These are phyloP conservation scores for Drosophila quadrilineata DNA, from an alignment of 1,140 invertebrate genomes.

Conservation along the genomic window DNA sequence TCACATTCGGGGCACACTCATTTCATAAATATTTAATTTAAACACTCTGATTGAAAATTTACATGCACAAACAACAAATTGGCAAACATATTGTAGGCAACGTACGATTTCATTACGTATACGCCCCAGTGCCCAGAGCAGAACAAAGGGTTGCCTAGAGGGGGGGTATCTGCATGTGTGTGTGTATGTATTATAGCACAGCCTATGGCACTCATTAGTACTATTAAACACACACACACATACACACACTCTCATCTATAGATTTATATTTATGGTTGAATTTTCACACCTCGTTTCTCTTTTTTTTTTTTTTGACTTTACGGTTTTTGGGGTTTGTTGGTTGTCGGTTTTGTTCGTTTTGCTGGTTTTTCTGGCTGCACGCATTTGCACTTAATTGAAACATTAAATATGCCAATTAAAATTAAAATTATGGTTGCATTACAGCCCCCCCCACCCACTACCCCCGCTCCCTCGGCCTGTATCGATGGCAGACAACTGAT, in stretches of 20 bases:
- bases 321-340: constrained; percentile 12
- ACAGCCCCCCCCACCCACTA: constrained; percentile 7
- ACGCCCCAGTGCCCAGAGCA: constrained; percentile 24
- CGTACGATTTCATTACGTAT: constrained; percentile 18
- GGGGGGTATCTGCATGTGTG: background rate
- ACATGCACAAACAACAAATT: no score
- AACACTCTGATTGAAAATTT: no score
- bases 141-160: no score
- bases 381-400: constrained; percentile 42
- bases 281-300: constrained; percentile 46
- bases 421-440: constrained; percentile 45
- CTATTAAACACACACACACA: constrained; percentile 11
- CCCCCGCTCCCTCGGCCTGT: background rate
- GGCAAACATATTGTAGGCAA: no score
- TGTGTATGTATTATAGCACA: background rate
- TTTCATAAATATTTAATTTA: no score
- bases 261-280: constrained; percentile 18
- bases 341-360: constrained; percentile 8
- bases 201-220: constrained; percentile 31
- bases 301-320: constrained; percentile 20
- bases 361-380: constrained; percentile 5
- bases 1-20: no score
- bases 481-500: constrained; percentile 38
- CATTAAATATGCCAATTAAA: constrained; percentile 55
- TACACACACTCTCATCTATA: background rate